Evolutionary conservation across 1,140 invertebrate genomes (phyloP).

Genomic region (Tetramorium alpestre): DNA sequence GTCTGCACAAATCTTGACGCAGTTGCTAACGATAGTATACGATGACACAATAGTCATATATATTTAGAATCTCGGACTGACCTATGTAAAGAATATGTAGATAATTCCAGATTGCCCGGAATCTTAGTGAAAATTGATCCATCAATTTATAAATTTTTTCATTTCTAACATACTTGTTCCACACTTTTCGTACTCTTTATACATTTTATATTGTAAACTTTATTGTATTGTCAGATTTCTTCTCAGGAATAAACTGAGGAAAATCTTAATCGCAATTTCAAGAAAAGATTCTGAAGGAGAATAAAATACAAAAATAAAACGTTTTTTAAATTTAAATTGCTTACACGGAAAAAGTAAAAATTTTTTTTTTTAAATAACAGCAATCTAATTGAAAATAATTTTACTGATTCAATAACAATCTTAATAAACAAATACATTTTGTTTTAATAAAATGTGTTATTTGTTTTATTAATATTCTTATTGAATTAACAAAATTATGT

Average conservation of each 20-base stretch:
- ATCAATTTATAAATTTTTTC: not conserved
- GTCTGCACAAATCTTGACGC: slow-evolving; percentile 6
- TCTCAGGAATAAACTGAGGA: not conserved
- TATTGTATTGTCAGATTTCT: not conserved
- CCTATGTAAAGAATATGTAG: not conserved
- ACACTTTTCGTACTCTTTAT: not conserved
- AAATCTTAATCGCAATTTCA: not conserved
- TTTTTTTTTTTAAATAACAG: no score
- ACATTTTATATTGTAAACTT: not conserved
- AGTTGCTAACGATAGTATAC: not conserved
- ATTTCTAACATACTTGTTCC: not conserved
- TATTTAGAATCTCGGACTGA: slow-evolving; percentile 8
- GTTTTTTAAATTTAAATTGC: not conserved
- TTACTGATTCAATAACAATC: no score
- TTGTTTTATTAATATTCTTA: no score
- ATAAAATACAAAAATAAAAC: not conserved
- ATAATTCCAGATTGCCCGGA: not conserved
- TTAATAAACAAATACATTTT: no score
- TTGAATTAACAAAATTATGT: no score
- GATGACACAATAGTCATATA: not conserved
- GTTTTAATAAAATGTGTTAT: no score
- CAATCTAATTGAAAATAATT: no score
- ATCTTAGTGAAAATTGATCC: not conserved
- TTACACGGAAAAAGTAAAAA: not conserved
- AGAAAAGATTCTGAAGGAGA: not conserved